phyloP scores from a whole-genome alignment of 2,113 vertebrate species.

The Cyanocitta stelleri region DNA sequence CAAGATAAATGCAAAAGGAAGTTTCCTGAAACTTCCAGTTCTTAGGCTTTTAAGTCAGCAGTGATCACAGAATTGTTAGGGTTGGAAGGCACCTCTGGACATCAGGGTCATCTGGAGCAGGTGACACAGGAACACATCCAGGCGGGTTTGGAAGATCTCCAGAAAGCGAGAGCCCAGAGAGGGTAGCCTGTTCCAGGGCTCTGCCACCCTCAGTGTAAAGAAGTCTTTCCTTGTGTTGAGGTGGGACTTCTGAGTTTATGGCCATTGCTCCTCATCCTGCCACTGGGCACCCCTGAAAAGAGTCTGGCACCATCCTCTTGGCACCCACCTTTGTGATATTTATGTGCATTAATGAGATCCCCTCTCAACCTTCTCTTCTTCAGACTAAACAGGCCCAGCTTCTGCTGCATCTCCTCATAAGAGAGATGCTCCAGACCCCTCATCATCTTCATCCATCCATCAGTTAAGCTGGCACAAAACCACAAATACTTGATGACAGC shows the following conservation, averaged over 20 bases:
- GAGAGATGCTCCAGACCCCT: background rate
- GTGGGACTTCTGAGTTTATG: background rate
- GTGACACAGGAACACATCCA: fast-evolving
- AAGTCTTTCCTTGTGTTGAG: fast-evolving
- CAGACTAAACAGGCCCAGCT: background rate
- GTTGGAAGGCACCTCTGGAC: background rate
- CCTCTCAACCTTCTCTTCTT: background rate
- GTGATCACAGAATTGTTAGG: background rate
- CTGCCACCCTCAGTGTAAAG: background rate
- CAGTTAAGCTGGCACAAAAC: background rate
- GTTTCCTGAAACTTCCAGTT: background rate
- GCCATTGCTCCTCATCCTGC: background rate
- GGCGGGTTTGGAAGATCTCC: background rate
- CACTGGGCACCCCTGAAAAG: background rate
- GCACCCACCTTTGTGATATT: background rate
- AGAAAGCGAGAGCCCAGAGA: background rate
- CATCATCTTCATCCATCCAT: background rate
- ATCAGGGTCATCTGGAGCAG: background rate
- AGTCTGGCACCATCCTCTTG: background rate
- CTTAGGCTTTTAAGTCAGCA: background rate
- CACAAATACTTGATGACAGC: background rate
- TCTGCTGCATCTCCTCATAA: background rate
- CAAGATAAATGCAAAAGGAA: background rate
- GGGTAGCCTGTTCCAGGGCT: background rate
- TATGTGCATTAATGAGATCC: background rate